Percentiles rank a stretch among this genome's conserved stretches.
phyloP scores from a whole-genome alignment of 2,113 vertebrate genomes.

The Tetrax tetrax region DNA sequence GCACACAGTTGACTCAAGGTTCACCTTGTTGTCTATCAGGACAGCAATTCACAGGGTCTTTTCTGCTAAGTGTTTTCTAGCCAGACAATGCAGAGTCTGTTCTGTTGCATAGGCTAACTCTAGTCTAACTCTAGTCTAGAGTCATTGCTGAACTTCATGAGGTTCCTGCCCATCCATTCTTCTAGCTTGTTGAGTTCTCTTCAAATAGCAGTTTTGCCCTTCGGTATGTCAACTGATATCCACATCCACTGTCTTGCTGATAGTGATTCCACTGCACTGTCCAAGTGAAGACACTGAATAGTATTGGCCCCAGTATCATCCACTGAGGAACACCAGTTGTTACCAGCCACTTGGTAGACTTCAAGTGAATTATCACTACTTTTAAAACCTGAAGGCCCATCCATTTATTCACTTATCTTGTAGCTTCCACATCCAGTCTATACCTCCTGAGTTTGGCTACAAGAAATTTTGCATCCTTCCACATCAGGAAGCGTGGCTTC shows the following conservation, averaged over 20 bases:
- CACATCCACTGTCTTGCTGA: neutral
- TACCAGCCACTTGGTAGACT: neutral
- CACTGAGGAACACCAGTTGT: neutral
- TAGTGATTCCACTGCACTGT: neutral
- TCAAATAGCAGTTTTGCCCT: neutral
- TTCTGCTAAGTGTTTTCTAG: neutral
- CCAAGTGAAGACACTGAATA: neutral
- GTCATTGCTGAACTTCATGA: neutral
- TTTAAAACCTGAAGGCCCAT: neutral
- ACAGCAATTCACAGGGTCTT: neutral
- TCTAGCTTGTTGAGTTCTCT: neutral
- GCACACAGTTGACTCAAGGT: neutral
- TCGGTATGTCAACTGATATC: neutral
- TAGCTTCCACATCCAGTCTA: neutral
- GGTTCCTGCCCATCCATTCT: neutral
- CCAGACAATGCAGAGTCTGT: neutral
- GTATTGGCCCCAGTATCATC: neutral
- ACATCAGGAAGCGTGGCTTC: neutral
- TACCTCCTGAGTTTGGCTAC: neutral
- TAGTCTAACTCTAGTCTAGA: neutral
- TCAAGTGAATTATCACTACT: neutral
- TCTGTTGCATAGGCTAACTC: neutral
- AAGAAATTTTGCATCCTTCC: neutral
- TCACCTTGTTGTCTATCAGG: neutral
- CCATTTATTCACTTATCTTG: neutral